These are phyloP conservation scores for Thalassoma bifasciatum DNA, from an alignment of 2,113 vertebrate species.

Conservation along the genomic window DNA sequence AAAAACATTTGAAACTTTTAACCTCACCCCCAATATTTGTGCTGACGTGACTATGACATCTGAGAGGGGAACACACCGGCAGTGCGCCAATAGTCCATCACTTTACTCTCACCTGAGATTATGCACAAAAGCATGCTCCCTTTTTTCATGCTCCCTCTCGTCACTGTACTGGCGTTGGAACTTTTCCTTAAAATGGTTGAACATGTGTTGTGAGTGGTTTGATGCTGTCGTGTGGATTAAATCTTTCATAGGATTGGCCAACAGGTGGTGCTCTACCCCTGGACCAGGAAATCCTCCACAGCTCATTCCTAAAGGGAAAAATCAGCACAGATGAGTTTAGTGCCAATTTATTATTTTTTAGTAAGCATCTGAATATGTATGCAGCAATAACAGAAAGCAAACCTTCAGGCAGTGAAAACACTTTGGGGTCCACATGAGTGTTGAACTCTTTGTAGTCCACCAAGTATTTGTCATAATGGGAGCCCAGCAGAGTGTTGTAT, in stretches of 20 bases:
- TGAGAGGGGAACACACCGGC: no score
- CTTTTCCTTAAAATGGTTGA: slow-evolving; percentile 79
- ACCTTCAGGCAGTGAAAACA: slow-evolving; percentile 82
- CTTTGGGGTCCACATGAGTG: slow-evolving; percentile 66
- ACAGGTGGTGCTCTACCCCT: slow-evolving; percentile 81
- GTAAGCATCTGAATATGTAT: neutral
- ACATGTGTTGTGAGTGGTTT: slow-evolving; percentile 77
- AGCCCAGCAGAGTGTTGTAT: slow-evolving; percentile 86
- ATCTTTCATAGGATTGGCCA: slow-evolving; percentile 88
- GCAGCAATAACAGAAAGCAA: slow-evolving; percentile 9
- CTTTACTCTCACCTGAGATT: slow-evolving; percentile 81
- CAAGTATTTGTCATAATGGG: slow-evolving; percentile 88
- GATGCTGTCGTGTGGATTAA: slow-evolving; percentile 77
- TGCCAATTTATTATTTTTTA: no score
- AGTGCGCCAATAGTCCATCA: neutral
- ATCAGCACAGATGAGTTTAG: neutral
- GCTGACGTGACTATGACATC: no score
- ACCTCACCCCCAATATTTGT: neutral
- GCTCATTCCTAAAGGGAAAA: slow-evolving; percentile 67
- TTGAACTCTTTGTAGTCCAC: slow-evolving; percentile 83
- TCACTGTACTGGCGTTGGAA: slow-evolving; percentile 75
- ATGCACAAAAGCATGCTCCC: slow-evolving; percentile 84
- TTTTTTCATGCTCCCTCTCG: slow-evolving; percentile 79
- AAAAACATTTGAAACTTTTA: neutral
- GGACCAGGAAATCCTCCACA: slow-evolving; percentile 81